Base-by-base conservation (phyloP, 2,113 vertebrate species). In the Dendropsophus ebraccatus region DNA sequence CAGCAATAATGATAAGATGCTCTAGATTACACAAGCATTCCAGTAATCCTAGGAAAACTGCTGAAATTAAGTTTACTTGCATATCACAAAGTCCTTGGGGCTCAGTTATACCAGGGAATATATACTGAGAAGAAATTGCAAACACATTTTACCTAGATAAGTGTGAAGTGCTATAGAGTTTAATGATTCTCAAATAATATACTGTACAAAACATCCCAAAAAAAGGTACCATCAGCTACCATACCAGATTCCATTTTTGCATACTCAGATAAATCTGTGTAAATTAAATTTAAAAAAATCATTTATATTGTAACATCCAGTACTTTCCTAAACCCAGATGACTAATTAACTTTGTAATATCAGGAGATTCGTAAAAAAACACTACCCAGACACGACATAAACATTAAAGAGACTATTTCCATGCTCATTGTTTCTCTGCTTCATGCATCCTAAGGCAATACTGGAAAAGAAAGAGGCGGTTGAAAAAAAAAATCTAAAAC, bases 281-380 rank as follows among this genome's bases (percentile, higher is more conserved):
- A 28, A 28, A 47, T 28, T n/a, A n/a, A 73, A 49, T 16, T 9
- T 21, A 19, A 23, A 16, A 76, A 76, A 52, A 76, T 1, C 1
- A 54, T 54, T 9, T 10, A 41, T 35, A 37, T 5, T 70, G 67
- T 41, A 37, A 70, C 19, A 70, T 70, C 19, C 32, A 41, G 28
- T 23, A 35, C 28, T 35, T 11, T 60, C 2, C n/a, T 62, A 80
- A 80, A 62, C 35, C 30, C 35, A 45, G 25, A 47, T 81, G 37
- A 81, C 56, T 81, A 81, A 80, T 56, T 80, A 80, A 58, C 77
- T 62, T 80, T 45, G 56, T 79, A 80, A 81, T 65, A 45, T 62
- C 56, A 81, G 37, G 23, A 81, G 78, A 81, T 45, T 62, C 56
- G 47, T 81, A 47, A 81, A 81, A n/a, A 81, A 81, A 41, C 58